Percentiles rank a stretch among this genome's conserved stretches.
phyloP scores from a whole-genome alignment of 2,888 invertebrate genomes.

The Acrobasis consociella region DNA sequence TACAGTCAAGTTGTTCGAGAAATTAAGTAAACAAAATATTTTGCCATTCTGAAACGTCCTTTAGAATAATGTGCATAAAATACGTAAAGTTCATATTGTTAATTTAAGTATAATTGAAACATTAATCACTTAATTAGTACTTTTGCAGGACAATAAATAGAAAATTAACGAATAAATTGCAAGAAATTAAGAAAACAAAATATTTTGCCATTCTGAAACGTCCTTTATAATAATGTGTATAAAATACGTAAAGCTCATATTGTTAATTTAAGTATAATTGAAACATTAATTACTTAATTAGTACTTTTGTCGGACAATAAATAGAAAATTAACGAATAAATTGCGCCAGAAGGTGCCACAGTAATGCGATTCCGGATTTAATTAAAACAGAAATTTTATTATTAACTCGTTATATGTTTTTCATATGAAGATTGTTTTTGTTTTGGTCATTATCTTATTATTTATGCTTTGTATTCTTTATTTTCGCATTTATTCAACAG shows the following conservation, averaged over 20 bases:
- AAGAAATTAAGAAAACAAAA: no score
- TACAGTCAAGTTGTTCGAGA: no score
- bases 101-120: constrained; percentile 2
- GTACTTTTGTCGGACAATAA: constrained; percentile 8
- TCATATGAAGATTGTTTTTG: neutral
- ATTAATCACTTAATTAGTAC: constrained; percentile 4
- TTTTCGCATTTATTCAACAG: no score
- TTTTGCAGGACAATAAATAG: constrained; percentile 13
- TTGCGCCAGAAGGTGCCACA: constrained; percentile 11
- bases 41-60: no score
- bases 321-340: constrained; percentile 15
- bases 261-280: constrained; percentile 2
- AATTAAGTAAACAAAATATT: no score
- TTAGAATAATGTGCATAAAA: no score
- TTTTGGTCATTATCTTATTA: neutral
- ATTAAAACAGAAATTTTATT: constrained; percentile 19
- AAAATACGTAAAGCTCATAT: neutral
- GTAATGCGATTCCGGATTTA: constrained; percentile 11
- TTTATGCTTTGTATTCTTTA: no score
- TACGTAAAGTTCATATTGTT: neutral
- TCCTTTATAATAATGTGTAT: no score
- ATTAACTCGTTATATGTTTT: neutral
- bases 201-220: no score
- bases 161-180: constrained; percentile 11
- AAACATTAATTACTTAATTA: constrained; percentile 3